Conservation (phyloP, 1,140 invertebrate species). For the Teleogryllus occipitalis region DNA sequence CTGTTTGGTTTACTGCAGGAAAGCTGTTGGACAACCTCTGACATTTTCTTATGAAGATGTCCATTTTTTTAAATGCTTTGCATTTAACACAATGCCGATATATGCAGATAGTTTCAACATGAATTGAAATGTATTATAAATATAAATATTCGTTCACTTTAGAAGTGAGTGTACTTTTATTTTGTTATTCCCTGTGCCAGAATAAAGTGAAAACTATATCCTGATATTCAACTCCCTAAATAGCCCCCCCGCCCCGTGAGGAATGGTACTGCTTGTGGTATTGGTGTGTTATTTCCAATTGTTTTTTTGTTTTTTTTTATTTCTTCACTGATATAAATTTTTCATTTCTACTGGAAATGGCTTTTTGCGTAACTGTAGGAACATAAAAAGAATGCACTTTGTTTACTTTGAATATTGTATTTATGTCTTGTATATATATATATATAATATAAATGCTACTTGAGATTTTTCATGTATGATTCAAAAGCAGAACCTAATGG, state of each 20-base stretch:
- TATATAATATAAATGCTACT: neutral
- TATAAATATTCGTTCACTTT: conserved; percentile 6
- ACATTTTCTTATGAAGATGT: neutral
- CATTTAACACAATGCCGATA: neutral
- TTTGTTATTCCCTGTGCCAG: neutral
- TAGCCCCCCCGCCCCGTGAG: neutral
- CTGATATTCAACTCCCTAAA: neutral
- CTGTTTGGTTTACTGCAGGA: conserved; percentile 1
- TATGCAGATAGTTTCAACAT: neutral
- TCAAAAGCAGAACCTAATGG: neutral
- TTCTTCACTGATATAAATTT: neutral
- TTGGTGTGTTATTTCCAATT: neutral
- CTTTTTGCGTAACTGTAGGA: neutral
- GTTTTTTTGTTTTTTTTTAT: neutral
- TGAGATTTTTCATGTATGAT: neutral
- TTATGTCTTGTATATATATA: neutral
- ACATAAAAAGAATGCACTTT: conserved; percentile 8
- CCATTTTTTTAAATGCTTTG: neutral
- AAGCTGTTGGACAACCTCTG: neutral
- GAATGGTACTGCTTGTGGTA: neutral
- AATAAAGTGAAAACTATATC: neutral
- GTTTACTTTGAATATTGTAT: neutral
- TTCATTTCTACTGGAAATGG: neutral
- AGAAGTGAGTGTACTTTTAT: neutral
- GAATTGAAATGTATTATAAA: conserved; percentile 3